Evolutionary conservation across 1,140 invertebrate genomes (phyloP), one percentile per base, ranked within the genome.

Genomic region (Drosophila leontia): DNA sequence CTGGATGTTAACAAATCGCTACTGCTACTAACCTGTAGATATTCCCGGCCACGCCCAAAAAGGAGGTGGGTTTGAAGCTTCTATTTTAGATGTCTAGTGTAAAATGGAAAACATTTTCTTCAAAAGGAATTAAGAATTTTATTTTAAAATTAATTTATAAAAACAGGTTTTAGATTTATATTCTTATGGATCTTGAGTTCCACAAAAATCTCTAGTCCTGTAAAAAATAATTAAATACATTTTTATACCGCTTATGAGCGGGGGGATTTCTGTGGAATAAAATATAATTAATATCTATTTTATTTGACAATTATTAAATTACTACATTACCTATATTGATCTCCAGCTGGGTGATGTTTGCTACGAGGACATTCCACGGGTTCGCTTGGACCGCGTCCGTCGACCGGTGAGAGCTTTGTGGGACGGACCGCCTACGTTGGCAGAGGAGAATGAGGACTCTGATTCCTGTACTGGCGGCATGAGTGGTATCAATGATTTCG

Each of bases 11-110:
- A 70, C 45, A 67, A 67, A 55, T 8, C 61, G 61, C 56, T 64
- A 61, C 56, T 29, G 53, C 77, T 75, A 83, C 80, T 88, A 88
- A 83, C 58, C 50, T 63, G 56, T 77, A 92, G 92, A 92, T 92
- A 76, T 92, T 92, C 60, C 92, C 92, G 76, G 92, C 92, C 37
- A 92, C 92, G 69, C 92, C 92, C 35, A 92, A 91, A 76, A 92
- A 92, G 64, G 92, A 92, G 91, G 91, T 92, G 79, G 82, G 88
- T 55, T 39, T 39, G 0, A 23, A 55, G 53, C 11, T 39, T 6
- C 7, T 5, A 37, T 55, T 37, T 37, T 15, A 29, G 3, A 35
- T 35, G 51, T 53, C 34, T 91, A 88, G 55, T 50, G 29, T 42
- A 60, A 42, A 15, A 15, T 6, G 35, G 11, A 60, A 19, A 29